Evolutionary conservation across 2,797 vertebrate genomes (phyloP).

Genomic region (Megaceryle alcyon): DNA sequence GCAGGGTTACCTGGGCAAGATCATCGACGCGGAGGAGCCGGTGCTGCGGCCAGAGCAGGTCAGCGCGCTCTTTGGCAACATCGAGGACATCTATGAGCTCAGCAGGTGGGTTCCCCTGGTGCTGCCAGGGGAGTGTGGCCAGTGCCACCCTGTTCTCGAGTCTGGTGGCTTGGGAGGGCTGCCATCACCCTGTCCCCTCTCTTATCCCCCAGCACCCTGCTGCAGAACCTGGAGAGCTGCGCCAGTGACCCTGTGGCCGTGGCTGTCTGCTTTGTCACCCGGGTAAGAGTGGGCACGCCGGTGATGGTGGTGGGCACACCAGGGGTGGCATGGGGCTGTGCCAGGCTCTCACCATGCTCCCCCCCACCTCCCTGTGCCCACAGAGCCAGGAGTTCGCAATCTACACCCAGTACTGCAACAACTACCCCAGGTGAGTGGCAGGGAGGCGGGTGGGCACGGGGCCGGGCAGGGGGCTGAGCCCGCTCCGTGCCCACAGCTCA

Average conservation of each 20-base stretch:
- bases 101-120: constrained; percentile 85
- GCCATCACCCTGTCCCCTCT: not conserved
- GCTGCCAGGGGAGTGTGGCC: rapidly evolving
- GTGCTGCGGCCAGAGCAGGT: constrained; percentile 93
- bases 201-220: constrained; percentile 82
- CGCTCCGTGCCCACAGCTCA: constrained; percentile 77
- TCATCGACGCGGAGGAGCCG: constrained; percentile 88
- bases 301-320: rapidly evolving
- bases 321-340: rapidly evolving
- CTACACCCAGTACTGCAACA: constrained; percentile 98
- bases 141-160: rapidly evolving
- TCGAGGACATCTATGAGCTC: constrained; percentile 96
- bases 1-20: constrained; percentile 94
- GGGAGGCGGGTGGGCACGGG: too few relatives aligned
- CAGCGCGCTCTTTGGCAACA: constrained; percentile 94
- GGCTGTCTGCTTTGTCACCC: constrained; percentile 92
- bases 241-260: constrained; percentile 91
- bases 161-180: not conserved
- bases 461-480: not conserved
- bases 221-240: constrained; percentile 92
- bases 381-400: constrained; percentile 97
- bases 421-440: constrained; percentile 94
- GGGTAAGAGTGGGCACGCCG: constrained; percentile 76
- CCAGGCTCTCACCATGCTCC: not conserved
- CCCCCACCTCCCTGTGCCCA: too few relatives aligned